These are phyloP conservation scores for Cataglyphis livida DNA, from an alignment of 2,888 invertebrate species.

Conservation along the genomic window DNA sequence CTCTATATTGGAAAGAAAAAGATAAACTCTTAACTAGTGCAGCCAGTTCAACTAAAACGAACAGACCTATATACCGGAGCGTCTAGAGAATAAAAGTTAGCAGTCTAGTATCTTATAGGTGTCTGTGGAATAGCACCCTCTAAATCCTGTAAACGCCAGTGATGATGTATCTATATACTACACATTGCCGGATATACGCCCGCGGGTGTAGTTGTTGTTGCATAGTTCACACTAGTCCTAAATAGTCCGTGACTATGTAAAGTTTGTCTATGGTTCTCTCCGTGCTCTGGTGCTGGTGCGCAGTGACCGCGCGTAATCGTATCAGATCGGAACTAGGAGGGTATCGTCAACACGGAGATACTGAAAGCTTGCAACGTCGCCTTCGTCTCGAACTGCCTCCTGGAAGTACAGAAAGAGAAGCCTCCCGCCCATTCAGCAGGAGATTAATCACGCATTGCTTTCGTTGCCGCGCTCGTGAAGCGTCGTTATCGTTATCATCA, in stretches of 20 bases:
- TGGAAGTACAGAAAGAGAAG: neutral
- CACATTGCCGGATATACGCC: slow-evolving; percentile 64
- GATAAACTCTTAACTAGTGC: too few species aligned
- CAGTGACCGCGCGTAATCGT: slow-evolving; percentile 45
- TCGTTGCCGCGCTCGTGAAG: slow-evolving; percentile 35
- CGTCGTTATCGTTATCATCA: neutral
- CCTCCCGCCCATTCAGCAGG: neutral
- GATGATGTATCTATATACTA: slow-evolving; percentile 49
- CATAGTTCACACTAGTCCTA: slow-evolving; percentile 52
- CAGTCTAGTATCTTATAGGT: too few species aligned
- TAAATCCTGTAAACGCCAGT: neutral
- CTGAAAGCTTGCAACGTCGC: neutral
- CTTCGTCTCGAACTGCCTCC: neutral
- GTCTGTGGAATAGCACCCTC: too few species aligned
- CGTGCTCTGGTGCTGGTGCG: neutral
- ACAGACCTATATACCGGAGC: too few species aligned
- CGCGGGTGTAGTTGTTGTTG: slow-evolving; percentile 66
- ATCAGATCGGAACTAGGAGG: slow-evolving; percentile 17
- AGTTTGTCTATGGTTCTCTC: neutral
- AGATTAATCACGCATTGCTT: slow-evolving; percentile 39
- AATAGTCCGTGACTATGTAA: slow-evolving; percentile 59
- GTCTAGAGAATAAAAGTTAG: too few species aligned
- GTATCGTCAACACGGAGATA: slow-evolving; percentile 25
- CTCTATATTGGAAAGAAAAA: too few species aligned
- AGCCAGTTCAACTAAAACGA: too few species aligned